Percentiles rank a stretch among this genome's conserved stretches.
Conservation (phyloP, 2,888 invertebrate genomes). For the Philereme transversata region DNA sequence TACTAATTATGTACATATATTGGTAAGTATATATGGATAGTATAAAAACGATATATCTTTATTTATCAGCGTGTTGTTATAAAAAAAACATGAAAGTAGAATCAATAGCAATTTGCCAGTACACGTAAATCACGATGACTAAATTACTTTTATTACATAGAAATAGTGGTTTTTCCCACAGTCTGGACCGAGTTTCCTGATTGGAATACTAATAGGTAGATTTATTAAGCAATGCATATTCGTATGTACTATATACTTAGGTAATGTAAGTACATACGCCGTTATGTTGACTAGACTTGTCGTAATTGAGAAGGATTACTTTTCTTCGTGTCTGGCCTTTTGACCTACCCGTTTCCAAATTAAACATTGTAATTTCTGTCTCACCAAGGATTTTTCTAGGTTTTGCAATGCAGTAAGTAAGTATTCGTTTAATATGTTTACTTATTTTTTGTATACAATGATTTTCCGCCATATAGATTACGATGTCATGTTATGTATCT, state of each 20-base stretch:
- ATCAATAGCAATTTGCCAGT: neutral
- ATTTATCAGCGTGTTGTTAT: too few relatives aligned
- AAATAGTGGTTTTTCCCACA: conserved; percentile 39
- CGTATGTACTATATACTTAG: conserved; percentile 12
- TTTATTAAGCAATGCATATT: conserved; percentile 19
- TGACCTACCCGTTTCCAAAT: conserved; percentile 1
- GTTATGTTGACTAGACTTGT: conserved; percentile 28
- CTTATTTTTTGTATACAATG: too few relatives aligned
- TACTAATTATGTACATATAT: too few relatives aligned
- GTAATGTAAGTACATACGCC: conserved; percentile 11
- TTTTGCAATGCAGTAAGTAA: too few relatives aligned
- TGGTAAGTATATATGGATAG: too few relatives aligned
- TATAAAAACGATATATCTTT: too few relatives aligned
- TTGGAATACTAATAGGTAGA: conserved; percentile 30
- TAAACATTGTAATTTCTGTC: too few relatives aligned
- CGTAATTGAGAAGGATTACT: conserved; percentile 13
- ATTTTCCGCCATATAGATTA: too few relatives aligned
- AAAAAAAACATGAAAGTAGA: neutral
- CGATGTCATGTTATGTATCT: too few relatives aligned
- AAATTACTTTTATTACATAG: conserved; percentile 30
- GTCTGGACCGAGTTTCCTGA: conserved; percentile 28
- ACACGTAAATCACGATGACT: conserved; percentile 20
- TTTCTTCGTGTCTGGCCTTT: conserved; percentile 8
- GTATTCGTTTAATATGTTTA: too few relatives aligned
- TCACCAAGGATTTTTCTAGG: too few relatives aligned